phyloP scores from a whole-genome alignment of 2,113 vertebrate species.

The Rousettus leschenaultii region DNA sequence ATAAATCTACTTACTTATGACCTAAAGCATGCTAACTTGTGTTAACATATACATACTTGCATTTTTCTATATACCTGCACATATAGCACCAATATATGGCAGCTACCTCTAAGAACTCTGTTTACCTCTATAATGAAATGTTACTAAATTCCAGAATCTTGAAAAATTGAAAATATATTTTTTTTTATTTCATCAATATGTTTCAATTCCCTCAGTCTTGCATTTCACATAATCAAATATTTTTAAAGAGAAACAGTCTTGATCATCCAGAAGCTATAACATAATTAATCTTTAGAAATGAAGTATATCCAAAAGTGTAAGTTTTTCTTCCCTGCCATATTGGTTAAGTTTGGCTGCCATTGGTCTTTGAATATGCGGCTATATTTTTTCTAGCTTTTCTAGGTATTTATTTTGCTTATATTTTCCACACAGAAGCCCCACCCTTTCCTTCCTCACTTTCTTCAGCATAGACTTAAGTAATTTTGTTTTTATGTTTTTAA shows the following conservation, averaged over 20 bases:
- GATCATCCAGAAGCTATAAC: background rate
- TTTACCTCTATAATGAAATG: background rate
- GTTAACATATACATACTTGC: background rate
- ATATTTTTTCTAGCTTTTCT: background rate
- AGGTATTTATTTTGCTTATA: background rate
- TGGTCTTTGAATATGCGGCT: background rate
- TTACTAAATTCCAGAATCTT: background rate
- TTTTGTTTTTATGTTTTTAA: background rate
- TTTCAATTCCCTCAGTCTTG: background rate
- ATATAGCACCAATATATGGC: background rate
- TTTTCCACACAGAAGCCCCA: background rate
- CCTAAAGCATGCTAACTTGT: background rate
- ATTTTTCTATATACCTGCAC: background rate
- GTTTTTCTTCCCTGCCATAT: background rate
- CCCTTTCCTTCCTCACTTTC: background rate
- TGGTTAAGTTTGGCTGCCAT: background rate
- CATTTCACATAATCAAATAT: background rate
- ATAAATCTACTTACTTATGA: constrained; percentile 1
- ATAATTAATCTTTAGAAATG: background rate
- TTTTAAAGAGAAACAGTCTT: background rate
- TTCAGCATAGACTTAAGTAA: background rate
- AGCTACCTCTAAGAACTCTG: background rate
- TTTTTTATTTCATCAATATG: background rate
- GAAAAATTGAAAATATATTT: background rate
- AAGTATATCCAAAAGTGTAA: background rate